These are phyloP conservation scores for Dendrolimus houi DNA, from an alignment of 2,888 invertebrate genomes.

Conservation along the genomic window DNA sequence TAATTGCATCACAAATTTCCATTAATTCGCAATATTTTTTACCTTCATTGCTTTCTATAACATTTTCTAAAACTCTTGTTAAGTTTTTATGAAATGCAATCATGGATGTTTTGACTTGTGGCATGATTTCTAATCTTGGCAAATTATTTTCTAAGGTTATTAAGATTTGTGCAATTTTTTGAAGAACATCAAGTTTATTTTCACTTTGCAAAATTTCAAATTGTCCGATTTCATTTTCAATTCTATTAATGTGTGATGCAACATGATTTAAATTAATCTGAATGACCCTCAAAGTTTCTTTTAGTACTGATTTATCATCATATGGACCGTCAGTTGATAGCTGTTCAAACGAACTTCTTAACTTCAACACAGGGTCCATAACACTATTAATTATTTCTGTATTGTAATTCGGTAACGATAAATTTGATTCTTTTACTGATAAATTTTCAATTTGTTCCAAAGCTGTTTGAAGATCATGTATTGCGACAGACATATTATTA, in stretches of 20 bases:
- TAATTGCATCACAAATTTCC: slow-evolving; percentile 56
- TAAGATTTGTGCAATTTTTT: slow-evolving; percentile 64
- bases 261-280: slow-evolving; percentile 51
- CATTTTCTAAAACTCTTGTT: slow-evolving; percentile 74
- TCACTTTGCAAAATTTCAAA: slow-evolving; percentile 60
- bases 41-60: slow-evolving; percentile 67
- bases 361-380: slow-evolving; percentile 78
- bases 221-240: slow-evolving; percentile 45
- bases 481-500: slow-evolving; percentile 60
- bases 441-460: slow-evolving; percentile 67
- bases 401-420: slow-evolving; percentile 58
- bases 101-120: slow-evolving; percentile 42
- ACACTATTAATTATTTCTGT: slow-evolving; percentile 80
- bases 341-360: slow-evolving; percentile 76
- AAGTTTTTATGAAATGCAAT: slow-evolving; percentile 63
- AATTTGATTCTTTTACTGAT: slow-evolving; percentile 66
- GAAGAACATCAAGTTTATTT: slow-evolving; percentile 56
- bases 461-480: slow-evolving; percentile 65
- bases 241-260: slow-evolving; percentile 37
- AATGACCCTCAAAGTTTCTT: slow-evolving; percentile 39
- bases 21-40: slow-evolving; percentile 52
- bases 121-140: slow-evolving; percentile 36
- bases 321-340: slow-evolving; percentile 39
- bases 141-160: slow-evolving; percentile 60
- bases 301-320: slow-evolving; percentile 38